These are phyloP conservation scores for Dorcus parallelipipedus DNA, from an alignment of 2,888 invertebrate genomes.

Conservation along the genomic window DNA sequence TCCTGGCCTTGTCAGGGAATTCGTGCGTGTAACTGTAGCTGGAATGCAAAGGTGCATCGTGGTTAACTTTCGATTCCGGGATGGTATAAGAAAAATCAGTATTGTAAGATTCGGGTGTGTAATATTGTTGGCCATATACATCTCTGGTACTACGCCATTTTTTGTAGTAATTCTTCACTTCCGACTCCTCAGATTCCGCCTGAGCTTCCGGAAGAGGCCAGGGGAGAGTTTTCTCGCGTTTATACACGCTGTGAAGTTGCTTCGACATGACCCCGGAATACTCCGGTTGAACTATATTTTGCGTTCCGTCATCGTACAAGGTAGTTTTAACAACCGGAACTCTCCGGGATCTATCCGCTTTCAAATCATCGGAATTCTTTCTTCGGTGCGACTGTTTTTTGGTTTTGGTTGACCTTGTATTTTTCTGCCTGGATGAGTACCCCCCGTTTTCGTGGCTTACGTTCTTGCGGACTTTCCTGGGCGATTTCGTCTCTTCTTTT, in stretches of 20 bases:
- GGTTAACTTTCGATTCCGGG: not conserved
- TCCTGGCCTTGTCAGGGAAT: too few relatives aligned
- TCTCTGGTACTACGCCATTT: not conserved
- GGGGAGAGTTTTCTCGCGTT: slow-evolving; percentile 33
- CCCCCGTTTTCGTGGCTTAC: too few relatives aligned
- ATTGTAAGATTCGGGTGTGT: not conserved
- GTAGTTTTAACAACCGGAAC: slow-evolving; percentile 5
- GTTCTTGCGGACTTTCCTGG: slow-evolving; percentile 1
- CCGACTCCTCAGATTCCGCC: slow-evolving; percentile 14
- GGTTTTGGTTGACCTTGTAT: too few relatives aligned
- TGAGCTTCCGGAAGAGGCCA: slow-evolving; percentile 33
- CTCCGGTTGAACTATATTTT: slow-evolving; percentile 31
- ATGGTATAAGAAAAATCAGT: slow-evolving; percentile 1
- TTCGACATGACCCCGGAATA: slow-evolving; percentile 36
- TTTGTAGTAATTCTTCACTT: slow-evolving; percentile 11
- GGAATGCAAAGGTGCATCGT: not conserved
- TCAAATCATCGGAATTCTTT: too few relatives aligned
- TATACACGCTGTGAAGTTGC: slow-evolving; percentile 35
- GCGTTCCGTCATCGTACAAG: too few relatives aligned
- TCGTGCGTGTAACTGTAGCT: too few relatives aligned
- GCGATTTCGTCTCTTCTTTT: slow-evolving; percentile 20
- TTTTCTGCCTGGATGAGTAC: too few relatives aligned
- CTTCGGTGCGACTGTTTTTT: too few relatives aligned
- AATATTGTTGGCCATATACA: not conserved
- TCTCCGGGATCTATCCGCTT: not conserved